A percentile compares a stretch with the other conserved stretches of the same genome.
Evolutionary conservation across 2,888 invertebrate genomes (phyloP).

Genomic region (Cacoxenus indagator): DNA sequence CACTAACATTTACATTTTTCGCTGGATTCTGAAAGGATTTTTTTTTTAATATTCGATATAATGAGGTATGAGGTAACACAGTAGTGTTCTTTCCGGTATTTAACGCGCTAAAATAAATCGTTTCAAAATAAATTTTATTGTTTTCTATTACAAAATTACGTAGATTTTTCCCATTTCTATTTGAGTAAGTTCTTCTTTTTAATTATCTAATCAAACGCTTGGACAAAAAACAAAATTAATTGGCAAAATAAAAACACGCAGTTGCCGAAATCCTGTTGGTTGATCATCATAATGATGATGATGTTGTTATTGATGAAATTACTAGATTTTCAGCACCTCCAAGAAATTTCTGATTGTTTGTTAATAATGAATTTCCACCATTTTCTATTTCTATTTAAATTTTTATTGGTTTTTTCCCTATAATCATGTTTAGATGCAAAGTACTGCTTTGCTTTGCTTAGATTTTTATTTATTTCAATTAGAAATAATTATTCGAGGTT

Average conservation of each 20-base stretch:
- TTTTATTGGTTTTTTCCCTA: too few species aligned
- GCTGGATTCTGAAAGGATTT: too few species aligned
- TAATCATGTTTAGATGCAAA: not conserved
- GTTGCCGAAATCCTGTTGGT: not conserved
- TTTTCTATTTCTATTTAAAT: not conserved
- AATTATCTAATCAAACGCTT: not conserved
- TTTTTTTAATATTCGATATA: too few species aligned
- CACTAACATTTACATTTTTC: too few species aligned
- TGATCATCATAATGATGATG: not conserved
- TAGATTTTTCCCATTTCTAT: not conserved
- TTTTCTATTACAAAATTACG: too few species aligned
- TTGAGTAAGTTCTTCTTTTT: not conserved
- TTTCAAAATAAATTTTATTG: not conserved
- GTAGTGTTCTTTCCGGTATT: too few species aligned
- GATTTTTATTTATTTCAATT: slow-evolving; percentile 1
- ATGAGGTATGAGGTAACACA: too few species aligned
- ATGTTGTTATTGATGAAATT: not conserved
- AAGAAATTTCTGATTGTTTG: slow-evolving; percentile 48
- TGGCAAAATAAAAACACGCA: not conserved
- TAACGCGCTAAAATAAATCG: too few species aligned
- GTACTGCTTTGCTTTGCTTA: not conserved
- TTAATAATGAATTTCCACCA: slow-evolving; percentile 39
- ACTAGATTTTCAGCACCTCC: not conserved
- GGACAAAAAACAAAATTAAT: not conserved
- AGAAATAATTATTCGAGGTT: too few species aligned